These are phyloP conservation scores for Macrotrachela quadricornifera DNA, from an alignment of 1,140 invertebrate genomes.

Conservation along the genomic window DNA sequence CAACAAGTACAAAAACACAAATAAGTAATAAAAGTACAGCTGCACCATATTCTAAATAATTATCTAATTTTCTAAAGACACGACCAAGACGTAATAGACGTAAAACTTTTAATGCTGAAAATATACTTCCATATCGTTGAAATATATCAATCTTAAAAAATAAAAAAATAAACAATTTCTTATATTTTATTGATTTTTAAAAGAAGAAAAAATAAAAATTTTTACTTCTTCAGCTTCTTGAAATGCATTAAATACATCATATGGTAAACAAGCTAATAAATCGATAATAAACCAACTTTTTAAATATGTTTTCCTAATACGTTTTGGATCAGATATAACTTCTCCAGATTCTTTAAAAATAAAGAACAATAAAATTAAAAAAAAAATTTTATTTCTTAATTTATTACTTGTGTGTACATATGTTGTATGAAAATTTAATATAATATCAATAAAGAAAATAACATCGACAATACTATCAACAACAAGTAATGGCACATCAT, in stretches of 20 bases:
- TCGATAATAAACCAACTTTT: conserved; percentile 99
- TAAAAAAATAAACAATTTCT: too few species aligned
- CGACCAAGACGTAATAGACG: conserved; percentile 75
- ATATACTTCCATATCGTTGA: conserved; percentile 61
- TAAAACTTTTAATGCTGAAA: conserved; percentile 95
- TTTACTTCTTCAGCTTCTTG: conserved; percentile 92
- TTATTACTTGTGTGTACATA: conserved; percentile 43
- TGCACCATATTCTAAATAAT: conserved; percentile 96
- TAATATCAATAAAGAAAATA: conserved; percentile 99
- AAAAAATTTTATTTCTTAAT: conserved; percentile 58
- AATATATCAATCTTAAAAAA: conserved; percentile 12
- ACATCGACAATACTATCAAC: conserved; percentile 82
- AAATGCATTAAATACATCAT: conserved; percentile 99
- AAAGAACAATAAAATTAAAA: conserved; percentile 12
- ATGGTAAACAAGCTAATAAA: conserved; percentile 89
- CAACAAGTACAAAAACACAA: conserved; percentile 29
- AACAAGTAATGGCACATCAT: conserved; percentile 82
- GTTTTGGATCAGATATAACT: conserved; percentile 88
- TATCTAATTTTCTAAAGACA: conserved; percentile 90
- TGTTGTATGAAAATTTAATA: conserved; percentile 99
- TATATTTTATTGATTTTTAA: too few species aligned
- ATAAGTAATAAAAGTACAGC: conserved; percentile 92
- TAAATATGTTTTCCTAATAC: conserved; percentile 91
- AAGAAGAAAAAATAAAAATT: conserved; percentile 15
- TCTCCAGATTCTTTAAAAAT: conserved; percentile 1